Base-by-base conservation (phyloP, 1,140 invertebrate species). In the Apis laboriosa region DNA sequence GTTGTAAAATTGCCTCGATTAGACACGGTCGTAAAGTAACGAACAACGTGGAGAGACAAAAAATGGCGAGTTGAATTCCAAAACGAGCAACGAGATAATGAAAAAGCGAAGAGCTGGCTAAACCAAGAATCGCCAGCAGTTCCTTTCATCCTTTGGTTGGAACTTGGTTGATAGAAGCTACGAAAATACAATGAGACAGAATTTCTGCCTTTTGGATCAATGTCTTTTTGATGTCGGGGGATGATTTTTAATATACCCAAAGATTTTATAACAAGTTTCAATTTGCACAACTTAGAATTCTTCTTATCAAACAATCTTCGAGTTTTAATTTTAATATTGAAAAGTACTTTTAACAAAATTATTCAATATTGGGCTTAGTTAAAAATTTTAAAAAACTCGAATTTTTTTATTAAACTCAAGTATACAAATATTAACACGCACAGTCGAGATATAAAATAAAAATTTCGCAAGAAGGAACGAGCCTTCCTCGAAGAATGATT, bases 111-210 rank as follows among this genome's bases (percentile, higher is more conserved):
- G 76, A 28, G 61, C 19, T 55, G 12, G 58, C 17, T 28, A 21
- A 51, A 72, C 11, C 53, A 34, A 12, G 77, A 63, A 80, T 71
- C 55, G 28, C 67, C 34, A 28, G 24, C 15, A 61, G 49, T 72
- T 71, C 56, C 68, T 61, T 79, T 72, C 24, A 79, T 80, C 24
- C 70, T 66, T 72, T 74, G 43, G 51, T 72, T 74, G 43, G 51
- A 80, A 24, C 49, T 21, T 24, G 51, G 21, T 74, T 66, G 70
- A 74, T 56, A 34, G 49, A 53, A 21, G 60, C 28, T 49, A 34
- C 56, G 56, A 73, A 64, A 74, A 74, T 74, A 53, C 28, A 49
- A n/a, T 15, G 21, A 56, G 5, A 21, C 53, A 21, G 51, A 67
- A 67, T 67, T 67, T 43, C 34, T 21, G 21, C 24, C 58, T 58